These are phyloP conservation scores for Atlantisia rogersi DNA, from an alignment of 2,113 vertebrate species.

Conservation along the genomic window DNA sequence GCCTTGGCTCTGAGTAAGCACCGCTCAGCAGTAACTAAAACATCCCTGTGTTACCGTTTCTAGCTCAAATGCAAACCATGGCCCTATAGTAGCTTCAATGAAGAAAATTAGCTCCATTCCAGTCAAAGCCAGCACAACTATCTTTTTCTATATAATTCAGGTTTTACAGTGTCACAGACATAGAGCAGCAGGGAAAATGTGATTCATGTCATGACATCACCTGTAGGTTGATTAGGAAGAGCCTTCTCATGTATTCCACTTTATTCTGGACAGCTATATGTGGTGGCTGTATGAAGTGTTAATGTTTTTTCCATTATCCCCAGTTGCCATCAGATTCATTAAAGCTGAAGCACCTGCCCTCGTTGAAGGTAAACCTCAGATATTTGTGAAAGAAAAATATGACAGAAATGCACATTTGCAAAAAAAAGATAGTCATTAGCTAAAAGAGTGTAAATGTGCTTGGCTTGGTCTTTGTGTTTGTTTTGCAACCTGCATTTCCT, in stretches of 20 bases:
- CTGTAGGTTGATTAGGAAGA: background rate
- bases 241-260: background rate
- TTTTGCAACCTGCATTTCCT: background rate
- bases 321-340: background rate
- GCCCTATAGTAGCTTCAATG: no score
- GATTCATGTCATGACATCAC: background rate
- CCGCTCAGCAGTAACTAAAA: no score
- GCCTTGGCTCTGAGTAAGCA: no score
- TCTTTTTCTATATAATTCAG: background rate
- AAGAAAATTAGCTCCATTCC: no score
- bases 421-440: background rate
- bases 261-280: background rate
- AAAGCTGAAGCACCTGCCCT: background rate
- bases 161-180: background rate
- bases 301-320: background rate
- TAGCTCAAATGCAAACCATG: no score
- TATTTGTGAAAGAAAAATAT: background rate
- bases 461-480: background rate
- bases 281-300: background rate
- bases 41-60: no score
- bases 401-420: background rate
- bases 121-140: background rate
- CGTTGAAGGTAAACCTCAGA: background rate
- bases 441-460: background rate
- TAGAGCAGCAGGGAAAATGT: background rate